Conservation (phyloP, 1,140 invertebrate species). For the Drosophila sulfurigaster region DNA sequence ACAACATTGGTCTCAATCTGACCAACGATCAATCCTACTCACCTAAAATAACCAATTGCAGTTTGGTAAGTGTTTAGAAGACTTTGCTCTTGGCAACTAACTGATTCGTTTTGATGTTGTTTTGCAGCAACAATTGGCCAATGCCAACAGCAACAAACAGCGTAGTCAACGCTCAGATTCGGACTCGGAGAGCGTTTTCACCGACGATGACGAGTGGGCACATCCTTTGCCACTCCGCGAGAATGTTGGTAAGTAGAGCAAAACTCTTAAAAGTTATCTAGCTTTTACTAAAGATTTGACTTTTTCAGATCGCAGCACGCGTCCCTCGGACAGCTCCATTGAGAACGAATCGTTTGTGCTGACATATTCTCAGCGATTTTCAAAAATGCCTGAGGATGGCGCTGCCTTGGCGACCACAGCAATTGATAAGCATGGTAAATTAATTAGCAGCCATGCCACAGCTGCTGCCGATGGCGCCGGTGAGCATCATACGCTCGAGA, state of each 20-base stretch:
- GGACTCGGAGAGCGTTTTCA: conserved; percentile 87
- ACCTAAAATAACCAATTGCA: conserved; percentile 82
- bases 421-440: conserved; percentile 35
- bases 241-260: conserved; percentile 71
- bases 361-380: conserved; percentile 87
- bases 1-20: conserved; percentile 83
- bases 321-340: conserved; percentile 86
- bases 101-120: not conserved
- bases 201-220: conserved; percentile 87
- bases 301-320: conserved; percentile 75
- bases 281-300: not conserved
- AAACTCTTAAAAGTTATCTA: not conserved
- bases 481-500: conserved; percentile 64
- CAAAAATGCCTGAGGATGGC: conserved; percentile 85
- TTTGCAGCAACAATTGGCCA: conserved; percentile 66
- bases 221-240: conserved; percentile 79
- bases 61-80: conserved; percentile 51
- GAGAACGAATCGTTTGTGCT: conserved; percentile 87
- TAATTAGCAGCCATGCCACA: conserved; percentile 5
- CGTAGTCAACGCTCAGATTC: conserved; percentile 85
- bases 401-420: conserved; percentile 14
- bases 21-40: conserved; percentile 84
- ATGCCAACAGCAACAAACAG: conserved; percentile 50
- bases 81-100: not conserved
- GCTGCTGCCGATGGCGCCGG: conserved; percentile 79